Evolutionary conservation across 2,888 invertebrate species (phyloP).

Genomic region (Lepetodrilus schrolli): DNA sequence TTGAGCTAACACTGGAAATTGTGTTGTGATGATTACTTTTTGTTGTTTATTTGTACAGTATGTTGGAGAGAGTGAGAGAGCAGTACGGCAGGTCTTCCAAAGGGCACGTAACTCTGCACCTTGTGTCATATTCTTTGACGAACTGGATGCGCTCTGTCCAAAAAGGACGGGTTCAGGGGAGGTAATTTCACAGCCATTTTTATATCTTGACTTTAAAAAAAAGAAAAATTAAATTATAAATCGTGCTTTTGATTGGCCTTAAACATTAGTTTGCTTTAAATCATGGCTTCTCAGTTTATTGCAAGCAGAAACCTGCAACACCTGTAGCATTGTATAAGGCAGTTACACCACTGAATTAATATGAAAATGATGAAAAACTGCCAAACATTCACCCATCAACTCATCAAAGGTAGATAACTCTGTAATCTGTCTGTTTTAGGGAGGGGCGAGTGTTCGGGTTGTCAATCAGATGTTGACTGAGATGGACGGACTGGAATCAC

Average conservation of each 20-base stretch:
- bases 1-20: background rate
- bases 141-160: constrained; percentile 96
- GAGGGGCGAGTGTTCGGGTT: constrained; percentile 80
- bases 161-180: constrained; percentile 86
- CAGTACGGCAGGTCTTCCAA: constrained; percentile 95
- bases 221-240: no score
- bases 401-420: no score
- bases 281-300: no score
- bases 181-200: constrained; percentile 77
- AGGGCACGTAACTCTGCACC: constrained; percentile 95
- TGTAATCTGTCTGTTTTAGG: constrained; percentile 47
- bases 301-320: no score
- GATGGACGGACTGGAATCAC: constrained; percentile 96
- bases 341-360: background rate
- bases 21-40: no score
- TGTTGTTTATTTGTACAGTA: no score
- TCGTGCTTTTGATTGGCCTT: no score
- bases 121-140: constrained; percentile 96
- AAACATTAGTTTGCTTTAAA: no score
- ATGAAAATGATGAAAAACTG: background rate
- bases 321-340: no score
- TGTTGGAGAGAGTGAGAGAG: constrained; percentile 98
- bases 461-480: constrained; percentile 98
- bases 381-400: no score
- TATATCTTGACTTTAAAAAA: no score